Conservation (phyloP, 2,888 invertebrate species). For the Octodonta nipae region DNA sequence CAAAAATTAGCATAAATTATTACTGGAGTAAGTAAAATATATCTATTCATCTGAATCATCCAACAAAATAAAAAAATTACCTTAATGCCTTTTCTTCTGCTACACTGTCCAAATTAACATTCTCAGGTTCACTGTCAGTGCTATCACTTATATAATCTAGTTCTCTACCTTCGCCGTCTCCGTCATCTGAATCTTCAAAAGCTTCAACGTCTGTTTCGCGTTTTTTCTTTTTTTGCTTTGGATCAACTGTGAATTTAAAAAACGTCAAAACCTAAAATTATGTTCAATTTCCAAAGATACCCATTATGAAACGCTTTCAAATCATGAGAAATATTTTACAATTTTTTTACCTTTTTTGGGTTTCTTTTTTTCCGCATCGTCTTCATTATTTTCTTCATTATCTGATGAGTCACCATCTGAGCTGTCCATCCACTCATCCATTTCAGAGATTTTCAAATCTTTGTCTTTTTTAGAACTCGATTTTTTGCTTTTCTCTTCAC, state of each 20-base stretch:
- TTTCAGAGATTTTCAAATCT: conserved; percentile 78
- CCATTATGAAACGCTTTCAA: conserved; percentile 6
- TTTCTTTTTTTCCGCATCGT: conserved; percentile 46
- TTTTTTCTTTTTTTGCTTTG: conserved; percentile 50
- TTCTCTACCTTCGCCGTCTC: conserved; percentile 90
- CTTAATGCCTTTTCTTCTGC: conserved; percentile 54
- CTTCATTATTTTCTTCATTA: conserved; percentile 51
- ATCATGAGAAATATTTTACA: too few species aligned
- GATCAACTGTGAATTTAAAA: too few species aligned
- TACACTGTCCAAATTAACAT: conserved; percentile 62
- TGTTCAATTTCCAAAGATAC: background rate
- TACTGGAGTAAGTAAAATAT: too few species aligned
- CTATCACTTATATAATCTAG: conserved; percentile 82
- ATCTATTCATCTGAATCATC: too few species aligned
- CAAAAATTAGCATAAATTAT: too few species aligned
- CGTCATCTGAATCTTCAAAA: conserved; percentile 91
- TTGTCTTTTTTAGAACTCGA: conserved; percentile 21
- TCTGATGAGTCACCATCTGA: conserved; percentile 68
- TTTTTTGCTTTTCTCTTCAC: conserved; percentile 21
- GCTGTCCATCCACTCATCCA: conserved; percentile 83
- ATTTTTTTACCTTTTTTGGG: conserved; percentile 37
- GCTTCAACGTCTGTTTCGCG: conserved; percentile 78
- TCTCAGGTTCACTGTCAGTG: conserved; percentile 64
- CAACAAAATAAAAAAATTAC: conserved; percentile 28
- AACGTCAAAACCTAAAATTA: too few species aligned